phyloP scores from a whole-genome alignment of 2,797 vertebrate species.

The Silurus aristotelis region DNA sequence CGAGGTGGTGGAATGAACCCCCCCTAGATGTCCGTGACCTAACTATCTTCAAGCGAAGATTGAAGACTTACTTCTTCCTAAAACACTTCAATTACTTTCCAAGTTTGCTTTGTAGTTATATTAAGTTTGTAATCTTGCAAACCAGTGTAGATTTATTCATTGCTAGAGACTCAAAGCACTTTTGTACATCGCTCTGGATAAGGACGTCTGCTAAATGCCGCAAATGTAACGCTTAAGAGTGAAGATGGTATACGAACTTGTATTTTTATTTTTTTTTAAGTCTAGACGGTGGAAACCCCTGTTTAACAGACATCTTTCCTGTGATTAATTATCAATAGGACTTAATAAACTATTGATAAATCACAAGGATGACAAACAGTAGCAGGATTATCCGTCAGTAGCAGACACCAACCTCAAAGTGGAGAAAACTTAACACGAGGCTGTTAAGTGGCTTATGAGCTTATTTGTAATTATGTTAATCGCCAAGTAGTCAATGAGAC shows the following conservation, averaged over 20 bases:
- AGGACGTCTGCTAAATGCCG: too few relatives aligned
- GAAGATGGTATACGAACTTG: background rate
- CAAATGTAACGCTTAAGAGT: background rate
- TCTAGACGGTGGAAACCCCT: background rate
- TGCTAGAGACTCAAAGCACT: too few relatives aligned
- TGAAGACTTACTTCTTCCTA: too few relatives aligned
- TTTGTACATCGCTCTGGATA: too few relatives aligned
- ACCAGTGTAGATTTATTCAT: too few relatives aligned
- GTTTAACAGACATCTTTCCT: background rate
- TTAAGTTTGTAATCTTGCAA: too few relatives aligned
- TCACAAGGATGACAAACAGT: background rate
- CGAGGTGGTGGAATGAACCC: too few relatives aligned
- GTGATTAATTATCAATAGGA: background rate
- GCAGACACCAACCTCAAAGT: background rate
- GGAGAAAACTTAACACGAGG: background rate
- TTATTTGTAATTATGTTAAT: background rate
- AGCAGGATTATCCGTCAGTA: background rate
- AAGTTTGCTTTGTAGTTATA: too few relatives aligned
- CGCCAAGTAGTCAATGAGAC: slow-evolving; percentile 19
- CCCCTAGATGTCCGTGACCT: too few relatives aligned
- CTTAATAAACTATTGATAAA: background rate
- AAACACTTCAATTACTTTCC: too few relatives aligned
- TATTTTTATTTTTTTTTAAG: background rate
- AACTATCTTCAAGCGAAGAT: too few relatives aligned
- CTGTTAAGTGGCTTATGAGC: slow-evolving; percentile 4